phyloP scores from a whole-genome alignment of 1,140 invertebrate genomes.

The Cylas formicarius region DNA sequence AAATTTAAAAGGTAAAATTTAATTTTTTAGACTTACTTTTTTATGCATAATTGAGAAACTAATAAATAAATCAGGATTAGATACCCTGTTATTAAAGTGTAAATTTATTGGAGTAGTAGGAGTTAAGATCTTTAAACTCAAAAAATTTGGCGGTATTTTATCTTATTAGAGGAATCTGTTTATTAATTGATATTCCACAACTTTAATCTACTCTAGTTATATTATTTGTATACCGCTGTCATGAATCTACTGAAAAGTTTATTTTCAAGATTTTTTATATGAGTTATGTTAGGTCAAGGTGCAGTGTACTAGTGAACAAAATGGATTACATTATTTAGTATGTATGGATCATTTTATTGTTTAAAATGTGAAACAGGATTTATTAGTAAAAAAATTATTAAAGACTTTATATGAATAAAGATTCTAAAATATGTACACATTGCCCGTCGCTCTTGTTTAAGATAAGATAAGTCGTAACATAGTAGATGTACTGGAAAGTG shows the following conservation, averaged over 20 bases:
- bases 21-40: conserved; percentile 36
- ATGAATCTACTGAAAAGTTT: conserved; percentile 44
- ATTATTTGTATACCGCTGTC: conserved; percentile 50
- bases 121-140: conserved; percentile 48
- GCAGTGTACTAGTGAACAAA: conserved; percentile 46
- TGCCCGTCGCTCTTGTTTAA: conserved; percentile 59
- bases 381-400: conserved; percentile 42
- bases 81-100: conserved; percentile 54
- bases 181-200: conserved; percentile 51
- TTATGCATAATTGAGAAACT: conserved; percentile 37
- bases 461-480: conserved; percentile 64
- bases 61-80: conserved; percentile 53
- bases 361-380: conserved; percentile 46
- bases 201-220: conserved; percentile 46
- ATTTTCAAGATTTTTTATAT: conserved; percentile 44
- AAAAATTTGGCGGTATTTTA: conserved; percentile 53
- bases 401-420: conserved; percentile 43
- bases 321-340: conserved; percentile 49
- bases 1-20: conserved; percentile 34
- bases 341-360: conserved; percentile 39
- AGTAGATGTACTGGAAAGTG: conserved; percentile 63
- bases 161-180: conserved; percentile 52
- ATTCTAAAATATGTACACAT: conserved; percentile 56
- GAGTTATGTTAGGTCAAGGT: conserved; percentile 53
- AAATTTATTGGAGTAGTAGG: conserved; percentile 43